phyloP scores from a whole-genome alignment of 1,140 invertebrate genomes.

The Drosophila kepulauana region DNA sequence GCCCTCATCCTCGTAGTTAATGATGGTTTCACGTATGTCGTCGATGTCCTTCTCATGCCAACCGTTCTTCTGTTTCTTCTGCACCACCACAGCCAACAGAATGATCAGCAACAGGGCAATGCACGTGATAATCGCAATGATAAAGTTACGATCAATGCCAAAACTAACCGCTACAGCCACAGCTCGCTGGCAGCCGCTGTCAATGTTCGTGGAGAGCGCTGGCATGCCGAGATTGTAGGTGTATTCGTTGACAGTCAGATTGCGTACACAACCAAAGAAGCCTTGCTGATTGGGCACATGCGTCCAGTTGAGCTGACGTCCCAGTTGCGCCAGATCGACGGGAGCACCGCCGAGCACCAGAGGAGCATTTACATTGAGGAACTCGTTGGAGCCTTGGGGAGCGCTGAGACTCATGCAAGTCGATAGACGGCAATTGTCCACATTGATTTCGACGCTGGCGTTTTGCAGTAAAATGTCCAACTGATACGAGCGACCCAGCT shows the following conservation, averaged over 20 bases:
- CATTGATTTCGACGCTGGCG: constrained; percentile 90
- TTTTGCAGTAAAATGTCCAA: constrained; percentile 92
- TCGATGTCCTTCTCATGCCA: constrained; percentile 96
- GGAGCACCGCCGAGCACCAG: constrained; percentile 94
- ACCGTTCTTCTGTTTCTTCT: constrained; percentile 93
- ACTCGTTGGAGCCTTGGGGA: constrained; percentile 90
- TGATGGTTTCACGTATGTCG: constrained; percentile 98
- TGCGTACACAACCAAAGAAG: constrained; percentile 94
- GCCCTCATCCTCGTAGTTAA: constrained; percentile 98
- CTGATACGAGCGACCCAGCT: constrained; percentile 92
- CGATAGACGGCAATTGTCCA: constrained; percentile 91
- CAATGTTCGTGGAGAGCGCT: constrained; percentile 88
- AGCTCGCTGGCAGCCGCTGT: constrained; percentile 89
- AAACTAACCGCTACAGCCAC: constrained; percentile 91
- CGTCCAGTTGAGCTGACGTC: constrained; percentile 88
- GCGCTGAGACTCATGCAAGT: constrained; percentile 89
- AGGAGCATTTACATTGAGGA: constrained; percentile 95
- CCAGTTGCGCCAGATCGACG: constrained; percentile 87
- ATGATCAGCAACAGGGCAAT: constrained; percentile 92
- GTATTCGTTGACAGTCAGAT: constrained; percentile 92
- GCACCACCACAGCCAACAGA: constrained; percentile 94
- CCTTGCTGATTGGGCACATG: constrained; percentile 88
- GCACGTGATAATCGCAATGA: constrained; percentile 93
- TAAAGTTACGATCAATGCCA: constrained; percentile 92
- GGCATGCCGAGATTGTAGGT: constrained; percentile 92